Base-by-base conservation (phyloP, 2,797 vertebrate genomes). In the Simalia tracyae region DNA sequence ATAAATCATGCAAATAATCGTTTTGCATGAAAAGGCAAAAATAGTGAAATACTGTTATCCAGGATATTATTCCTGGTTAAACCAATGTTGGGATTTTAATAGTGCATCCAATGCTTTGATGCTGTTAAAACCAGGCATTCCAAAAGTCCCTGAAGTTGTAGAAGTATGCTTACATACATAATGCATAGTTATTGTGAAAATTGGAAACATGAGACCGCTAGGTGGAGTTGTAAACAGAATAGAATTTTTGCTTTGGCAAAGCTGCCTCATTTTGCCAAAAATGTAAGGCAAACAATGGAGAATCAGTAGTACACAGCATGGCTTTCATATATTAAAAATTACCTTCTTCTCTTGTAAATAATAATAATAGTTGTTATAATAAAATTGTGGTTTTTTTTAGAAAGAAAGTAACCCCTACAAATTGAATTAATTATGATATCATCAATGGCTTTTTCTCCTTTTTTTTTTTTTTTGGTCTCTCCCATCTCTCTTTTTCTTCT, bases 151-250 rank as follows among this genome's bases (percentile, higher is more conserved):
- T 19, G 31, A 10, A 61, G 8, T 10, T 12, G 19, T 42, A 54
- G 42, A 63, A 19, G 15, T 11, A 81, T 57, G 10, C 36, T 31
- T 87, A 22, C 36, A n/a, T 19, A 15, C 17, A 24, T 28, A 84
- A 81, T 90, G 6, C 87, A 92, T 87, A 90, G 68, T 17, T 60
- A 54, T 6, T 87, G 68, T 56, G 42, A 85, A 93, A 93, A 92
- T 90, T 28, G 86, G 54, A 93, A 94, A 94, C 36, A 89, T 95
- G 90, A 93, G 94, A 93, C 96, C 93, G 28, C 95, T 96, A 97
- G 96, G 88, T 96, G 95, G 96, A 42, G 95, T 50, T 95, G 90
- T 93, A 95, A 97, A 97, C 95, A 96, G 64, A 31, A 64, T 15
- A 63, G 84, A 86, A 64, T 86, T 93, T 87, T 56, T 63, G 86